These are phyloP conservation scores for Acanthurus tractus DNA, from an alignment of 2,797 vertebrate species.

Conservation along the genomic window DNA sequence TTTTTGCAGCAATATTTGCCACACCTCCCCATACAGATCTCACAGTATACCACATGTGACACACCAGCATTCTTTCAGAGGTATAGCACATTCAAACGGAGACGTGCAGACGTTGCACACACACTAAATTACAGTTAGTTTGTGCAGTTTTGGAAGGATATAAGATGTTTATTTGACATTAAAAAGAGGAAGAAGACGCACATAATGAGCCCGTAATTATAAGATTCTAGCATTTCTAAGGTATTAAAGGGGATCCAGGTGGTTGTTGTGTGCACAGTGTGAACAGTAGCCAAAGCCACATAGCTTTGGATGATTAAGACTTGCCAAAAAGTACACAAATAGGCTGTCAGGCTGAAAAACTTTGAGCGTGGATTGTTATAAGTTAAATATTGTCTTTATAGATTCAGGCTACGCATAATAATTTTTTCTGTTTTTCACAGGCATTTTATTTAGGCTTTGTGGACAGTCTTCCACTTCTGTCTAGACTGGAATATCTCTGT, in stretches of 20 bases:
- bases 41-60: background rate
- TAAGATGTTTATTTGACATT: conserved; percentile 1
- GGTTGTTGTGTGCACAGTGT: background rate
- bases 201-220: background rate
- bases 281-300: conserved; percentile 7
- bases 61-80: background rate
- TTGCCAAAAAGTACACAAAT: background rate
- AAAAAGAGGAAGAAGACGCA: background rate
- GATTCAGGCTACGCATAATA: no score
- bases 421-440: no score
- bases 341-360: background rate
- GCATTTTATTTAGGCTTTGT: no score
- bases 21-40: no score
- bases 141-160: background rate
- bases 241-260: background rate
- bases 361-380: no score
- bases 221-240: background rate
- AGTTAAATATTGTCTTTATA: no score
- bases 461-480: no score
- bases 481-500: no score
- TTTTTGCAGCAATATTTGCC: background rate
- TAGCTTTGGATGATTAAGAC: background rate
- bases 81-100: background rate
- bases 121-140: background rate
- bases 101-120: background rate